Base-by-base conservation (phyloP, 2,888 invertebrate species). In the Tigriopus californicus region DNA sequence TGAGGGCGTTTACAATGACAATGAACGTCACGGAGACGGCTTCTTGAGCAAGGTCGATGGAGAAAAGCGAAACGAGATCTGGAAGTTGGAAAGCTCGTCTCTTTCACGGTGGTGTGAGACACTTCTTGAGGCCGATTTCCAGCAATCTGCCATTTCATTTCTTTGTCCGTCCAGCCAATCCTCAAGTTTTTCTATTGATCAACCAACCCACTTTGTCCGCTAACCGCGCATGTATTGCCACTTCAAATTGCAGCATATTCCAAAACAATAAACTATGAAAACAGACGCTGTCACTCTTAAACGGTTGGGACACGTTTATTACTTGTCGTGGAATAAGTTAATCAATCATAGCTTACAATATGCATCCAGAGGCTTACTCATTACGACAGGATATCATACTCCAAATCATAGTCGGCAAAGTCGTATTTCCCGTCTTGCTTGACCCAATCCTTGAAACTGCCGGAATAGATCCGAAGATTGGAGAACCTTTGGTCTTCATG, bases 401-500 rank as follows among this genome's bases (percentile, higher is more conserved):
- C 44, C 44, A 56, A 42, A 41, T 56, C 46, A 46, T 44, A 56
- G 12, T 46, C 24, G 13, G 25, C 56, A 15, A 20, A 20, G 11
- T 44, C 22, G 46, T 22, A 12, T n/a, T 47, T 22, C 13, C 60
- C 60, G 11, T 48, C 46, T 8, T 56, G 15, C 11, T 46, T 40
- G 11, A 40, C 15, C 60, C 52, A 58, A 15, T 52, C 54, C 12
- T 62, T 41, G 40, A 60, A 49, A 10, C 56, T 47, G 20, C 53
- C 57, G 11, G 58, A 40, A 47, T 58, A 52, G 25, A 60, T 53
- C 46, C 46, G 55, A 22, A 63, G 24, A 22, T 62, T 53, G n/a
- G 25, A 48, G 58, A 61, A 62, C 62, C 62, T 6, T 59, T 33
- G 11, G 42, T 25, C 40, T 61, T 61, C 18, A 65, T 58, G 44